Evolutionary conservation across 2,113 vertebrate species (phyloP).

Genomic region (Engystomops pustulosus): DNA sequence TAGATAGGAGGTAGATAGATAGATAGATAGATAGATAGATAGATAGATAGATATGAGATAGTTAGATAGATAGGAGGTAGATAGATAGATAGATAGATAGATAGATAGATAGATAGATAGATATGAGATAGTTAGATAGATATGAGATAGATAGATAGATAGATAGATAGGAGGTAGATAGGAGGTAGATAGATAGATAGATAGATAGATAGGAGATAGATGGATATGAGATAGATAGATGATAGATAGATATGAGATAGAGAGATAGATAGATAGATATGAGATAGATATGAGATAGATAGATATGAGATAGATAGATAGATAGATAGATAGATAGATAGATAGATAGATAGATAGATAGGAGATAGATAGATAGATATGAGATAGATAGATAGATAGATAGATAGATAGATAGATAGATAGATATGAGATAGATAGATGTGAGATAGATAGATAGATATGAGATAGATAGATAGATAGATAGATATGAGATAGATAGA

Average conservation of each 20-base stretch:
- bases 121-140: background rate
- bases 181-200: background rate
- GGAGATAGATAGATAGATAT: too few relatives aligned
- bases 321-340: background rate
- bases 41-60: constrained; percentile 2
- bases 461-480: too few relatives aligned
- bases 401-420: too few relatives aligned
- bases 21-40: constrained; percentile 4
- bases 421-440: too few relatives aligned
- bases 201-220: background rate
- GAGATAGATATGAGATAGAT: constrained; percentile 10
- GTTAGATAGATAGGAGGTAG: background rate
- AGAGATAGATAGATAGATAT: background rate
- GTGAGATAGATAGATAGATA: too few relatives aligned
- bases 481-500: too few relatives aligned
- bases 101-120: background rate
- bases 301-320: background rate
- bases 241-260: background rate
- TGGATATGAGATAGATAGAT: background rate
- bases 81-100: constrained; percentile 5
- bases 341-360: background rate
- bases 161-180: background rate
- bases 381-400: too few relatives aligned
- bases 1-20: background rate
- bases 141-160: constrained; percentile 2